These are phyloP conservation scores for Ptychoptera contaminata DNA, from an alignment of 2,888 invertebrate genomes.

Conservation along the genomic window DNA sequence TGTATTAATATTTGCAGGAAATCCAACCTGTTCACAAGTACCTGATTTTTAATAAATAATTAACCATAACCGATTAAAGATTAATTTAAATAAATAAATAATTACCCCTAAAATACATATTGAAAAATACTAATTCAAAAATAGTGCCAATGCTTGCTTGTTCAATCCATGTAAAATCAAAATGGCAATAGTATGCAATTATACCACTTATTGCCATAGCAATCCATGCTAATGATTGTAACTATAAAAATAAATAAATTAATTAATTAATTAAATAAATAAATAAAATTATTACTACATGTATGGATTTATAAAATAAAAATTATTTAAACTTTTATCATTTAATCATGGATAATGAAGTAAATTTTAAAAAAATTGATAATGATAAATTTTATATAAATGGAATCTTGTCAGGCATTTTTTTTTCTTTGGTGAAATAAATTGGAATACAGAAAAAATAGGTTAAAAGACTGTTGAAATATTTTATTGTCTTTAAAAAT, in stretches of 20 bases:
- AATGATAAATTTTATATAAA: no score
- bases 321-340: background rate
- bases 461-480: no score
- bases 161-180: conserved; percentile 14
- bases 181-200: conserved; percentile 23
- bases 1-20: conserved; percentile 15
- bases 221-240: conserved; percentile 28
- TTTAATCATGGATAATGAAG: background rate
- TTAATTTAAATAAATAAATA: background rate
- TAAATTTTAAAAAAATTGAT: background rate
- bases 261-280: background rate
- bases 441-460: no score
- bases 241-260: conserved; percentile 15
- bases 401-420: no score
- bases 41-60: no score
- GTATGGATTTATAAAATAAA: background rate
- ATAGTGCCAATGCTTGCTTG: conserved; percentile 16
- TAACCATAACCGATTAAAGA: background rate
- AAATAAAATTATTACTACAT: background rate
- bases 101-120: conserved; percentile 24
- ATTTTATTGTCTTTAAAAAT: no score
- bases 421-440: no score
- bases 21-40: conserved; percentile 12
- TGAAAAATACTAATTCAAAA: conserved; percentile 20
- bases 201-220: conserved; percentile 26